Conservation (phyloP, 2,797 vertebrate species). For the Pseudopleuronectes americanus region DNA sequence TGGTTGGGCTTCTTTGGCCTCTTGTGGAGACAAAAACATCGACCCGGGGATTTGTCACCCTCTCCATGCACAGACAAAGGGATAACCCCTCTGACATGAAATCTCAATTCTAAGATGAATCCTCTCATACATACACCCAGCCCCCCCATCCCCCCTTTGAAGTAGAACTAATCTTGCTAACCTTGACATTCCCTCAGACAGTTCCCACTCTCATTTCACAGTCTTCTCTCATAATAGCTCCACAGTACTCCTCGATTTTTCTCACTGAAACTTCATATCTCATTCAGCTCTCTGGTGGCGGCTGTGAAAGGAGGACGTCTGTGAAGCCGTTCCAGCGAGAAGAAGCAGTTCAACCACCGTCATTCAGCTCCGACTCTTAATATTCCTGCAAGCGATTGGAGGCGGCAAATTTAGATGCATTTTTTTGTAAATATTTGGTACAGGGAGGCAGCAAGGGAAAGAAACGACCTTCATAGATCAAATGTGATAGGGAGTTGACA, state of each 20-base stretch:
- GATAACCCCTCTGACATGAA: slow-evolving; percentile 57
- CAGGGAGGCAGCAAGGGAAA: slow-evolving; percentile 9
- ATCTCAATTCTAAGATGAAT: slow-evolving; percentile 68
- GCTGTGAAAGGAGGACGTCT: slow-evolving; percentile 54
- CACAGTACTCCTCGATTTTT: slow-evolving; percentile 63
- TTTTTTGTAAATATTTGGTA: slow-evolving; percentile 3
- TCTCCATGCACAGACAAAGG: slow-evolving; percentile 41
- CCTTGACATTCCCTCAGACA: slow-evolving; percentile 77
- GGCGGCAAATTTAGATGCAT: slow-evolving; percentile 16
- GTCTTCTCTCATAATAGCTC: slow-evolving; percentile 74
- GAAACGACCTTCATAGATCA: slow-evolving; percentile 52
- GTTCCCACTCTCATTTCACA: slow-evolving; percentile 74
- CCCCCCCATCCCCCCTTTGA: slow-evolving; percentile 56
- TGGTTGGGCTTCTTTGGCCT: slow-evolving; percentile 60
- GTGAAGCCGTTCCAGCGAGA: slow-evolving; percentile 42
- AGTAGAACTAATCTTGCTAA: slow-evolving; percentile 79
- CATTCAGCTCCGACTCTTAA: slow-evolving; percentile 4
- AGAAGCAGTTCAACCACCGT: slow-evolving; percentile 33
- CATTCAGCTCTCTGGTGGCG: slow-evolving; percentile 70
- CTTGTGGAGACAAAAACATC: slow-evolving; percentile 40
- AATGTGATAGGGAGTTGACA: slow-evolving; percentile 36
- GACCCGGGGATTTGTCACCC: slow-evolving; percentile 51
- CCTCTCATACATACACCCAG: slow-evolving; percentile 50
- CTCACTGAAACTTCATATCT: slow-evolving; percentile 80
- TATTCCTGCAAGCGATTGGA: slow-evolving; percentile 36